phyloP scores from a whole-genome alignment of 2,113 vertebrate species.

The Cavia porcellus region DNA sequence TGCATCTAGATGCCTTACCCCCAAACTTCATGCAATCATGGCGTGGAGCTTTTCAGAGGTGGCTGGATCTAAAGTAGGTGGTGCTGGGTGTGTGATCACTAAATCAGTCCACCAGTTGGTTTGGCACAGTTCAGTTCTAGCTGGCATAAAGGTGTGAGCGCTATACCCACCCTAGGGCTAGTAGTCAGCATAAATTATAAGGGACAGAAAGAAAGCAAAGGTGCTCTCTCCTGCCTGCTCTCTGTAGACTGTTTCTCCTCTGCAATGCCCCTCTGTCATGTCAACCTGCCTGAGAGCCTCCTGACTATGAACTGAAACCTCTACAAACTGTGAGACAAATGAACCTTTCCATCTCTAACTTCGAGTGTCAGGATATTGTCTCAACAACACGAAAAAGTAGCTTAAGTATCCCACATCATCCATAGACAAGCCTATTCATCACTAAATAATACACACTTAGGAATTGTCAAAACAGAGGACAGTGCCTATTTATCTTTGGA shows the following conservation, averaged over 20 bases:
- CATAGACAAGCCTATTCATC: not conserved
- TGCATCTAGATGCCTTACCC: not conserved
- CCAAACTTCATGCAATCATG: not conserved
- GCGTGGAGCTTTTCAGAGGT: not conserved
- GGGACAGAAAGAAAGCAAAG: not conserved
- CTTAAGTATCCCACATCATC: not conserved
- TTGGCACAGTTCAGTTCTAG: not conserved
- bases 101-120: not conserved
- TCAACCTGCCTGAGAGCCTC: not conserved
- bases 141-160: not conserved
- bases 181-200: not conserved
- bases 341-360: not conserved
- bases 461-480: not conserved
- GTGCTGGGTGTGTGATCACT: not conserved
- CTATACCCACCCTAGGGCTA: not conserved
- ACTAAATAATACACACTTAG: not conserved
- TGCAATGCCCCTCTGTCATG: not conserved
- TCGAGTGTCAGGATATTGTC: not conserved
- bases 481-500: slow-evolving; percentile 24
- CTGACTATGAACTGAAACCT: not conserved
- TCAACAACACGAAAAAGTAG: not conserved
- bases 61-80: not conserved
- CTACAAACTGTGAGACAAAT: not conserved
- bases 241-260: not conserved
- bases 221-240: not conserved